phyloP scores from a whole-genome alignment of 2,113 vertebrate genomes.

The Pygoscelis antarcticus region DNA sequence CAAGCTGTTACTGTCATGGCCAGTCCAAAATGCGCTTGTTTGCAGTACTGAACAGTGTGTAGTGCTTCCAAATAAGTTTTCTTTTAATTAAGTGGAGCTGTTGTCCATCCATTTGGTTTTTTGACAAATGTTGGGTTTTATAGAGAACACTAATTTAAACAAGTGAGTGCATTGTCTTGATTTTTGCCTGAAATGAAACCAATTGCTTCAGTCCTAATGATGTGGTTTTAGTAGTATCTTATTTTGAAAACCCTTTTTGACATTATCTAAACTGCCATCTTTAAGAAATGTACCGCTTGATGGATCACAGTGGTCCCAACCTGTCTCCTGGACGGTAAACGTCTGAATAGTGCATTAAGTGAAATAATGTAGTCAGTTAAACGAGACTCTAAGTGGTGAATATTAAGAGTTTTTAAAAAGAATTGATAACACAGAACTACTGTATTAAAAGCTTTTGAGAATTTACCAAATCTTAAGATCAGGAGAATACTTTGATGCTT shows the following conservation, averaged over 20 bases:
- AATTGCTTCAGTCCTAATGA: neutral
- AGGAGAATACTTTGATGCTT: neutral
- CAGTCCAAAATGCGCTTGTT: rapidly evolving
- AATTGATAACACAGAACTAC: neutral
- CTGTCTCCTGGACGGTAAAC: neutral
- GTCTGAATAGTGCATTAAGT: neutral
- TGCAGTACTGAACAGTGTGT: neutral
- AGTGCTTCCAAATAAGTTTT: neutral
- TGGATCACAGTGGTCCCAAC: neutral
- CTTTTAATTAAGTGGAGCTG: neutral
- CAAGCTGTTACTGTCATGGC: neutral
- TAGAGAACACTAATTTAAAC: neutral
- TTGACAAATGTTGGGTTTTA: neutral
- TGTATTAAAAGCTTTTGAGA: neutral
- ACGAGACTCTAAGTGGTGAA: neutral
- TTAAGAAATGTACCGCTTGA: neutral
- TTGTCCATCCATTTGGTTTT: neutral
- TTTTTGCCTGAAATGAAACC: neutral
- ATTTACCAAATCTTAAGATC: neutral
- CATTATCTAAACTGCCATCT: neutral
- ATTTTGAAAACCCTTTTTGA: neutral
- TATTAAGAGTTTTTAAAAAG: neutral
- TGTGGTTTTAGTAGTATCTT: neutral
- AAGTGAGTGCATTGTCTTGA: neutral
- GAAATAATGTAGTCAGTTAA: neutral